These are phyloP conservation scores for Rhinichthys osculus DNA, from an alignment of 2,797 vertebrate genomes.

Conservation along the genomic window DNA sequence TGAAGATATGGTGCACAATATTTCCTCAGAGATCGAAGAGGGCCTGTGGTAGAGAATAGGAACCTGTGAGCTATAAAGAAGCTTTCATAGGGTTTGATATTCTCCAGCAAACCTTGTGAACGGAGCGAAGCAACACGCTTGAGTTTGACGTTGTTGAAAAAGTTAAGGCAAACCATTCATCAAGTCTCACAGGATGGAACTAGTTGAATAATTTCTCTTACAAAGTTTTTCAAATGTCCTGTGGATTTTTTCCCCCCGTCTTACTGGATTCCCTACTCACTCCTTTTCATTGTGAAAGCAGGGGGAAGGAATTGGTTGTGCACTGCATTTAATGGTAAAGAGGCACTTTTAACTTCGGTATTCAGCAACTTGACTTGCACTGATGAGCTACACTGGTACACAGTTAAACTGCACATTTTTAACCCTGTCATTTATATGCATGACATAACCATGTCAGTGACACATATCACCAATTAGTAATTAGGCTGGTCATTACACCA, in stretches of 20 bases:
- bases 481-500: too few relatives aligned
- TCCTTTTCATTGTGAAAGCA: neutral
- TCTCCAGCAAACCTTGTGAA: slow-evolving; percentile 22
- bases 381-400: neutral
- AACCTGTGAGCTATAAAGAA: slow-evolving; percentile 37
- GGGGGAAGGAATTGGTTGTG: neutral
- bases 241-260: neutral
- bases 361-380: neutral
- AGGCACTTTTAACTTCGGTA: neutral
- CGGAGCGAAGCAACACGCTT: slow-evolving; percentile 19
- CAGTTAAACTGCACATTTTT: neutral
- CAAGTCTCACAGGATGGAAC: slow-evolving; percentile 38
- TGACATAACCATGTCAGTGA: neutral
- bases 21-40: slow-evolving; percentile 43
- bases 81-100: slow-evolving; percentile 23
- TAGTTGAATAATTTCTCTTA: slow-evolving; percentile 32
- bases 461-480: too few relatives aligned
- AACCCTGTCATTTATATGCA: neutral
- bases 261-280: slow-evolving; percentile 5
- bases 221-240: slow-evolving; percentile 29
- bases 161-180: slow-evolving; percentile 19
- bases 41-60: slow-evolving; percentile 15
- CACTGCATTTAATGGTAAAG: neutral
- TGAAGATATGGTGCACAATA: slow-evolving; percentile 43
- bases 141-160: slow-evolving; percentile 29